phyloP scores from a whole-genome alignment of 2,797 vertebrate genomes.

The Perdix hodgsoniae region DNA sequence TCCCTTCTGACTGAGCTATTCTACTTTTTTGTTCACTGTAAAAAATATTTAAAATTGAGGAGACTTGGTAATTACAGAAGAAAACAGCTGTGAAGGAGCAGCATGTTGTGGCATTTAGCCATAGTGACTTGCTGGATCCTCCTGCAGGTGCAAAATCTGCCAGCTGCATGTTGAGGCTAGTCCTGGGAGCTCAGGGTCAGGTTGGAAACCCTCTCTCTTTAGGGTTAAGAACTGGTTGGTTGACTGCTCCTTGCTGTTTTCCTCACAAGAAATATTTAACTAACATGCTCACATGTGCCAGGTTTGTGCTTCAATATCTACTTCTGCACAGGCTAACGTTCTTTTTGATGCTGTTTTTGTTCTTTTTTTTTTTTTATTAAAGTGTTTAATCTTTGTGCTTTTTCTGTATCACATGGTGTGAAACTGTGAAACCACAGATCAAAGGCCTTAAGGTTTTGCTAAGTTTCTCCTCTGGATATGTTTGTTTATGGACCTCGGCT shows the following conservation, averaged over 20 bases:
- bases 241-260: background rate
- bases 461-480: background rate
- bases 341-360: background rate
- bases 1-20: background rate
- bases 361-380: background rate
- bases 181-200: background rate
- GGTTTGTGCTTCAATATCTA: background rate
- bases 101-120: background rate
- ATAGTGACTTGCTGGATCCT: background rate
- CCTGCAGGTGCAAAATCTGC: background rate
- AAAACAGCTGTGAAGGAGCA: background rate
- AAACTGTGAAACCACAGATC: background rate
- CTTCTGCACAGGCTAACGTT: background rate
- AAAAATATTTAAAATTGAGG: background rate
- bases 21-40: background rate
- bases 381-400: background rate
- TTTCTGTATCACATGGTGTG: background rate
- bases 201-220: background rate
- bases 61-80: background rate
- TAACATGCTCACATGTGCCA: background rate
- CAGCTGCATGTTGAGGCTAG: background rate
- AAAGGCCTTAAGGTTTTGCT: background rate
- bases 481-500: background rate
- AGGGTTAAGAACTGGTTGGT: background rate
- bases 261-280: background rate